Percentiles rank a stretch among this genome's conserved stretches.
Conservation (phyloP, 2,113 vertebrate genomes). For the Thryonomys swinderianus region DNA sequence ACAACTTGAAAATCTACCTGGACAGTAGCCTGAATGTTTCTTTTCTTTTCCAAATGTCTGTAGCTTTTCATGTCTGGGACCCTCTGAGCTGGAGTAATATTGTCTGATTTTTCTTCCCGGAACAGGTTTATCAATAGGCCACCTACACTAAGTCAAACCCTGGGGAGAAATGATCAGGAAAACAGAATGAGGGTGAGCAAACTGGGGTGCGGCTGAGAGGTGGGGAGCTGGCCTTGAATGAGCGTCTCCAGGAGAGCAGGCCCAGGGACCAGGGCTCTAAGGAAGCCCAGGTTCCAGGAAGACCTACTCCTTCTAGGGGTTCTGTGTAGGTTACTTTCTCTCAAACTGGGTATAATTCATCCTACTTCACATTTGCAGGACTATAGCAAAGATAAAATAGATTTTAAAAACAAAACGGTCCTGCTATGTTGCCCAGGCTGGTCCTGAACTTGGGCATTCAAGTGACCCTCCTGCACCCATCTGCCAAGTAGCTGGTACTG, state of each 20-base stretch:
- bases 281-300: neutral
- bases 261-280: neutral
- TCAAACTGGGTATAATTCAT: neutral
- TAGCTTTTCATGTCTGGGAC: neutral
- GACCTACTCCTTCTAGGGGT: neutral
- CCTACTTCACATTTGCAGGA: neutral
- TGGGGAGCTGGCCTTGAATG: neutral
- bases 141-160: neutral
- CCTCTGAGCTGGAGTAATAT: neutral
- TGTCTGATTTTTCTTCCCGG: neutral
- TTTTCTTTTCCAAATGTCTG: slow-evolving; percentile 13
- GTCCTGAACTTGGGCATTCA: neutral
- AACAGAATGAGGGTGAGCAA: neutral
- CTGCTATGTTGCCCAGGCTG: neutral
- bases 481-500: neutral
- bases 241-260: neutral
- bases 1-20: neutral
- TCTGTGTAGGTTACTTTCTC: neutral
- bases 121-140: slow-evolving; percentile 3
- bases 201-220: neutral
- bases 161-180: neutral
- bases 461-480: neutral
- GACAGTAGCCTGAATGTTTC: neutral
- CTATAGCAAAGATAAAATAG: neutral
- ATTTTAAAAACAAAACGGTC: neutral